These are phyloP conservation scores for Helicorthomorpha holstii DNA, from an alignment of 1,140 invertebrate genomes.

Conservation along the genomic window DNA sequence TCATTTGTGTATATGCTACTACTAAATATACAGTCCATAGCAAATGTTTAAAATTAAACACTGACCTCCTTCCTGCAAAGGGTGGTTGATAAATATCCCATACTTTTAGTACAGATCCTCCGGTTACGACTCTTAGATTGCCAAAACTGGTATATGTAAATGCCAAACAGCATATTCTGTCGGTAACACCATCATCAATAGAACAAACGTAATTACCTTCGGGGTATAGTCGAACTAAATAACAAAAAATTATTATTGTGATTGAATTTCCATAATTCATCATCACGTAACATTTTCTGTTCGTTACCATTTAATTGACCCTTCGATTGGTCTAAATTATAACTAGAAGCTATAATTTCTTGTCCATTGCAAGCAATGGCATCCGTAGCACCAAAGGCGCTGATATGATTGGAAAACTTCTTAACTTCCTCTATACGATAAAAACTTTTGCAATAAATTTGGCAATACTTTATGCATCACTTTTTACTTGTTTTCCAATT, in stretches of 20 bases:
- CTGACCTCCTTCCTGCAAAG: neutral
- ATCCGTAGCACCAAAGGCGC: slow-evolving; percentile 20
- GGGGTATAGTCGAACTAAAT: slow-evolving; percentile 10
- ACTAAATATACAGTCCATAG: neutral
- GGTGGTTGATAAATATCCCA: slow-evolving; percentile 7
- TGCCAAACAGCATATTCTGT: slow-evolving; percentile 12
- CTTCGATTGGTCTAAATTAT: slow-evolving; percentile 18
- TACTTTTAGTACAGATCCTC: slow-evolving; percentile 13
- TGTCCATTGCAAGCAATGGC: slow-evolving; percentile 15
- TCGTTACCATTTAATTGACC: slow-evolving; percentile 20
- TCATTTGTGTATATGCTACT: too few species aligned
- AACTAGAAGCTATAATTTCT: slow-evolving; percentile 17
- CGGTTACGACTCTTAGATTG: slow-evolving; percentile 9
- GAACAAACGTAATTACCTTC: slow-evolving; percentile 13
- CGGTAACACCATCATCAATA: slow-evolving; percentile 14
- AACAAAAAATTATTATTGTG: neutral
- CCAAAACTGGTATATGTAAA: slow-evolving; percentile 3
- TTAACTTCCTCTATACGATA: slow-evolving; percentile 16
- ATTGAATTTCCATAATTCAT: too few species aligned
- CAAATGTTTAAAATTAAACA: neutral
- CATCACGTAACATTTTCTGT: too few species aligned
- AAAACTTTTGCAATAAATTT: slow-evolving; percentile 6
- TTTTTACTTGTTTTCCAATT: slow-evolving; percentile 20
- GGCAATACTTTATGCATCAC: neutral
- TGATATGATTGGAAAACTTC: slow-evolving; percentile 17